Conservation (phyloP, 2,113 vertebrate genomes). For the human (Homo sapiens) region DNA sequence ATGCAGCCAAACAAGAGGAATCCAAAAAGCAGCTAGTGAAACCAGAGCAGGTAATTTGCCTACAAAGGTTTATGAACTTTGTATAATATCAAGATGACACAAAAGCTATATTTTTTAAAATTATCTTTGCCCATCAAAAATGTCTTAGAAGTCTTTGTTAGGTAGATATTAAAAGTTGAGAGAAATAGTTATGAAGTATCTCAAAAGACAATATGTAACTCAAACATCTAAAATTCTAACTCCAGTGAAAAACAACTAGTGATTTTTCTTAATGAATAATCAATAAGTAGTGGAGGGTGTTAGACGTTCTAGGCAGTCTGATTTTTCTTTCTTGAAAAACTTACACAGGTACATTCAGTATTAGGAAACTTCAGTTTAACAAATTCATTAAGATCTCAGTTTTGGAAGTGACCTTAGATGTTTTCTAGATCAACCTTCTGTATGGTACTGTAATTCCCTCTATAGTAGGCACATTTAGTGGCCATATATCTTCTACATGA, state of each 20-base stretch:
- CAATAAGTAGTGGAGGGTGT: background rate
- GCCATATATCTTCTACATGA: background rate
- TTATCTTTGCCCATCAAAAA: constrained; percentile 21
- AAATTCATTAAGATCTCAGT: constrained; percentile 31
- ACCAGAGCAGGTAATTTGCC: constrained; percentile 85
- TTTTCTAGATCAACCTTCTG: background rate
- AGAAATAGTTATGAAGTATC: constrained; percentile 10
- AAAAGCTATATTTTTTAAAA: background rate
- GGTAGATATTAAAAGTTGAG: background rate
- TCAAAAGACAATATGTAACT: constrained; percentile 19
- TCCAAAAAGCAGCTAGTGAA: constrained; percentile 76
- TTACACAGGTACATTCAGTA: background rate
- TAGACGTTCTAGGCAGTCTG: background rate
- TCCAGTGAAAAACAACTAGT: background rate
- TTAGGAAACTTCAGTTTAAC: constrained; percentile 2
- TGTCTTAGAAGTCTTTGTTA: constrained; percentile 30
- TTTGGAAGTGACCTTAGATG: background rate
- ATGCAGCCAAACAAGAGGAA: constrained; percentile 80
- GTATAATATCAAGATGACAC: background rate
- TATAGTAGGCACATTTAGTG: background rate
- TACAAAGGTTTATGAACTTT: constrained; percentile 41
- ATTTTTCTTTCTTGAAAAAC: constrained; percentile 29
- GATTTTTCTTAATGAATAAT: constrained; percentile 48
- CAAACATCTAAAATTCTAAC: constrained; percentile 8
- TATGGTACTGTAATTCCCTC: background rate